These are phyloP conservation scores for Syrista parreyssii DNA, from an alignment of 2,888 invertebrate species.

Conservation along the genomic window DNA sequence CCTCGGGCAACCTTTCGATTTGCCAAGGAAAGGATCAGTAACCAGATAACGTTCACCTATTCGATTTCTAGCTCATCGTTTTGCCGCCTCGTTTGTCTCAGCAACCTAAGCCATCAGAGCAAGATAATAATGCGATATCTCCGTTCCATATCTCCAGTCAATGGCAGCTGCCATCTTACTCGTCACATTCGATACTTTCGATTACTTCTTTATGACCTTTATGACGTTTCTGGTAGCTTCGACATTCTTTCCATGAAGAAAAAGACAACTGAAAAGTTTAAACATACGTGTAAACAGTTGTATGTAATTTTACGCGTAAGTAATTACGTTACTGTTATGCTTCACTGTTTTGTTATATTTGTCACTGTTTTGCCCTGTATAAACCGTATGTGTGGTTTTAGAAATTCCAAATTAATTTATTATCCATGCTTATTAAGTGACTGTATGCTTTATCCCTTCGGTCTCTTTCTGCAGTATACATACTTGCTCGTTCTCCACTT, in stretches of 20 bases:
- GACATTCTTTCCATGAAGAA: not conserved
- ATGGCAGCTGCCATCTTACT: not conserved
- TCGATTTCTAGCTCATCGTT: not conserved
- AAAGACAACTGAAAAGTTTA: not conserved
- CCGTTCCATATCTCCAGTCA: not conserved
- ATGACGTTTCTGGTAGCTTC: not conserved
- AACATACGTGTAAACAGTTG: not conserved
- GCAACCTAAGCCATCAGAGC: not conserved
- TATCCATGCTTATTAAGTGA: not conserved
- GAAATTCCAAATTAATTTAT: not conserved
- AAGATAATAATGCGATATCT: not conserved
- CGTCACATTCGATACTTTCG: too few relatives aligned
- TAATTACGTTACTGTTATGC: not conserved
- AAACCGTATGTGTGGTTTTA: not conserved
- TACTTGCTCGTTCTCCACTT: too few relatives aligned
- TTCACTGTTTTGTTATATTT: not conserved
- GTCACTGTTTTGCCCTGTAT: not conserved
- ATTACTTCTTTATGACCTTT: not conserved
- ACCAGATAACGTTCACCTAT: not conserved
- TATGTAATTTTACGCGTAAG: not conserved
- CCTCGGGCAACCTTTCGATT: slow-evolving; percentile 1
- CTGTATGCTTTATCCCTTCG: too few relatives aligned
- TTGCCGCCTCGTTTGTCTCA: not conserved
- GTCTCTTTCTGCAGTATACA: too few relatives aligned
- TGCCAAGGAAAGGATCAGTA: not conserved